A percentile compares a stretch with the other conserved stretches of the same genome.
These are phyloP conservation scores for Dendrophyllia cribrosa DNA, from an alignment of 64 coral and sea anemone species.

Conservation along the genomic window DNA sequence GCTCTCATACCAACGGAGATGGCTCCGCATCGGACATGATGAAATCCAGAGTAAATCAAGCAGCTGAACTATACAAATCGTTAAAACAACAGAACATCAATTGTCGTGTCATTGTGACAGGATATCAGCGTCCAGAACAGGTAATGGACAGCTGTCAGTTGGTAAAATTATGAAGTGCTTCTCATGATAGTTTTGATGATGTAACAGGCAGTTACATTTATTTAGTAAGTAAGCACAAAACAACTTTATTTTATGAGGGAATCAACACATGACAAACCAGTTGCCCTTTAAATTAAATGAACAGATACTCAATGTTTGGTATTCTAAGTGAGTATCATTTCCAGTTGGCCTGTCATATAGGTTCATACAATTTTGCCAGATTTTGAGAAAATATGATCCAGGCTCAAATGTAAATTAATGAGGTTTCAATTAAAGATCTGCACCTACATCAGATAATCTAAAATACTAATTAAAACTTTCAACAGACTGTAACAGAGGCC, in stretches of 20 bases:
- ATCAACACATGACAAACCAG: no score
- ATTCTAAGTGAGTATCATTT: no score
- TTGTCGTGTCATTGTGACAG: slow-evolving; percentile 74
- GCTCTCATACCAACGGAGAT: slow-evolving; percentile 71
- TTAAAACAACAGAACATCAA: slow-evolving; percentile 48
- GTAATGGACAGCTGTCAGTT: not conserved
- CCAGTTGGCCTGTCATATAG: no score
- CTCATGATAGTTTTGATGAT: not conserved
- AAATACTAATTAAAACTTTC: not conserved
- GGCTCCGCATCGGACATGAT: slow-evolving; percentile 75
- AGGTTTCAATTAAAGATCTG: no score
- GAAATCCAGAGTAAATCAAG: slow-evolving; percentile 63
- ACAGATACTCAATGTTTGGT: no score
- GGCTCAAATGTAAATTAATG: no score
- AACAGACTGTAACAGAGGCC: slow-evolving; percentile 79
- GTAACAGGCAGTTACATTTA: no score
- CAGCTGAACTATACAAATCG: slow-evolving; percentile 69
- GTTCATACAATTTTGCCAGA: no score
- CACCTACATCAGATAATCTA: not conserved
- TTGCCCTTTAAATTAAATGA: no score
- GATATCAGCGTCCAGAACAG: slow-evolving; percentile 73
- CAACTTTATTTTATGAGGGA: no score
- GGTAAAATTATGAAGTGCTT: not conserved
- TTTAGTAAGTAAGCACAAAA: no score
- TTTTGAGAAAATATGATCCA: no score